Conservation (phyloP, 2,113 vertebrate species). For the Columbina picui region DNA sequence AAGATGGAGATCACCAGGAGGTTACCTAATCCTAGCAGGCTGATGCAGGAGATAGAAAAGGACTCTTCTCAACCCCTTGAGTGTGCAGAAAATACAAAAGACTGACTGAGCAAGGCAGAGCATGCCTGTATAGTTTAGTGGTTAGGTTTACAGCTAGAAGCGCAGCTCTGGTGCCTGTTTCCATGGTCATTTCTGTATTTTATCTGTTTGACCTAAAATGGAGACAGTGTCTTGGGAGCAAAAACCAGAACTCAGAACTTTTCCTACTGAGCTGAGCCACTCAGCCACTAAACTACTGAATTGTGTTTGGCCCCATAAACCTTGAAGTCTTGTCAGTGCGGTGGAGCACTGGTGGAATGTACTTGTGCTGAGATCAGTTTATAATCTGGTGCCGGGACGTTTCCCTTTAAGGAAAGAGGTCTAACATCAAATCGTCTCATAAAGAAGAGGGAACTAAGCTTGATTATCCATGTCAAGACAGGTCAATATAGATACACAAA, state of each 20-base stretch:
- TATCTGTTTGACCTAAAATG: neutral
- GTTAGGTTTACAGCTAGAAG: neutral
- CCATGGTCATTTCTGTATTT: neutral
- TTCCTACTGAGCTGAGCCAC: neutral
- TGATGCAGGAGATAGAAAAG: neutral
- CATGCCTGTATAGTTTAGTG: neutral
- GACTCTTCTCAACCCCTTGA: neutral
- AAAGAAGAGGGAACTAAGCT: neutral
- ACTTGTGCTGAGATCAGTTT: accelerated
- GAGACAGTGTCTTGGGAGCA: neutral
- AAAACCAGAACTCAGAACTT: neutral
- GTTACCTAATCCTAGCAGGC: neutral
- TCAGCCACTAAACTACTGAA: neutral
- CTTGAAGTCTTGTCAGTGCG: neutral
- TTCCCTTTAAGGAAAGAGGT: neutral
- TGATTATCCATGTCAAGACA: neutral
- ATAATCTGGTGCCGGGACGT: neutral
- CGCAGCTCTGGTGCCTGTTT: neutral
- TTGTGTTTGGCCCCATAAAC: accelerated
- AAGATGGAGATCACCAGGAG: neutral
- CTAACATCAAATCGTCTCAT: neutral
- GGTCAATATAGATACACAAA: neutral
- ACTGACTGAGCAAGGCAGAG: neutral
- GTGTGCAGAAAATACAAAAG: neutral
- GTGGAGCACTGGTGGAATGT: accelerated